phyloP scores from a whole-genome alignment of 2,888 invertebrate species.

The Leucoma salicis region DNA sequence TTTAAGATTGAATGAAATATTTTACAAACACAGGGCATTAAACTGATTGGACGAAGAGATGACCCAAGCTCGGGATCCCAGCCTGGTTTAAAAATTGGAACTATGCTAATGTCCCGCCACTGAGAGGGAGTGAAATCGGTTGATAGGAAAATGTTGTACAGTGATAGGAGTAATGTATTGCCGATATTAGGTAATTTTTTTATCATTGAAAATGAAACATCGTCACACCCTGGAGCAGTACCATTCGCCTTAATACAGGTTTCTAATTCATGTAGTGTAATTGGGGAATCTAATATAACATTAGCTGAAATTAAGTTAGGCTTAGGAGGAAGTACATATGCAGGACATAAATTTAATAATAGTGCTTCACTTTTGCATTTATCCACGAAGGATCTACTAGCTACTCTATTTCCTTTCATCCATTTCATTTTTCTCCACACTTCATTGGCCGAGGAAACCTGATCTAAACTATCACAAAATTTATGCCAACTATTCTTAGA shows the following conservation, averaged over 20 bases:
- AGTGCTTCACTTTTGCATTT: background rate
- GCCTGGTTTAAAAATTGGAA: conserved; percentile 9
- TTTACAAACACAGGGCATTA: conserved; percentile 10
- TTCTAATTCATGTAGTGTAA: conserved; percentile 5
- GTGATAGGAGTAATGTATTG: conserved; percentile 4
- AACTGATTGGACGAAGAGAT: no score
- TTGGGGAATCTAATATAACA: no score
- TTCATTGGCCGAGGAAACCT: no score
- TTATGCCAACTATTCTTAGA: no score
- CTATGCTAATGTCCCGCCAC: conserved; percentile 10
- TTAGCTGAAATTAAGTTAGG: no score
- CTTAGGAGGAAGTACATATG: no score
- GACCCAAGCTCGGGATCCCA: background rate
- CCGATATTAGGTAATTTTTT: conserved; percentile 9
- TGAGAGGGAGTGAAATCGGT: conserved; percentile 4
- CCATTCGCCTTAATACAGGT: conserved; percentile 7
- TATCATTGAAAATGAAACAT: conserved; percentile 14
- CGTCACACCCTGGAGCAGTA: conserved; percentile 11
- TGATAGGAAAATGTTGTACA: conserved; percentile 9
- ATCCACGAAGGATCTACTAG: background rate
- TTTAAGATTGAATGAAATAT: background rate
- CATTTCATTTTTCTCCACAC: background rate
- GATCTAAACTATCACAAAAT: no score
- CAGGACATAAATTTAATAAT: no score
- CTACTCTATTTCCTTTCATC: background rate